phyloP scores from a whole-genome alignment of 2,888 invertebrate genomes.

The Hipparchia sbordonii region DNA sequence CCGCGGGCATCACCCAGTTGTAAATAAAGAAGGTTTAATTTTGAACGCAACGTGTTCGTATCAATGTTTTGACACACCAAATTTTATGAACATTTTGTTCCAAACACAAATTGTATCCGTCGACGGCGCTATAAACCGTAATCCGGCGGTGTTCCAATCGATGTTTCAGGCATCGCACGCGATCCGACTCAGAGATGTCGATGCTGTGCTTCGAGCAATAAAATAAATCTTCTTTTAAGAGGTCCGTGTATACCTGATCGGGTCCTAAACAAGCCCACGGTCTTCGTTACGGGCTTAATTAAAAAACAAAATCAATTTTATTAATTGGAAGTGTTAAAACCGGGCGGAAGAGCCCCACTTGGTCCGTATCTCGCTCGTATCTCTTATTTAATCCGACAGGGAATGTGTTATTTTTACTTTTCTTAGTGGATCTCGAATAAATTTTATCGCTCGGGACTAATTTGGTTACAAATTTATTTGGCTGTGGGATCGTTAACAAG shows the following conservation, averaged over 20 bases:
- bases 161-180: constrained; percentile 55
- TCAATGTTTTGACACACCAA: constrained; percentile 26
- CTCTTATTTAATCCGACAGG: constrained; percentile 81
- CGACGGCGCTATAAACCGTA: constrained; percentile 62
- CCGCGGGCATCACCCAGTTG: not conserved
- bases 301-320: constrained; percentile 83
- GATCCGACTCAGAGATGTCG: constrained; percentile 59
- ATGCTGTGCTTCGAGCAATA: constrained; percentile 76
- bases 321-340: constrained; percentile 83
- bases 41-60: not conserved
- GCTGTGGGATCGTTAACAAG: constrained; percentile 81
- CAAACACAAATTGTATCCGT: constrained; percentile 63
- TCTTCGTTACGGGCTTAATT: constrained; percentile 79
- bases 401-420: constrained; percentile 83
- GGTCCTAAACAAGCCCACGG: constrained; percentile 70
- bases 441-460: constrained; percentile 82
- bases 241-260: constrained; percentile 66
- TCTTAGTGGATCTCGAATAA: constrained; percentile 81
- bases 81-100: constrained; percentile 54
- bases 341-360: constrained; percentile 78
- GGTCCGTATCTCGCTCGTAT: constrained; percentile 76
- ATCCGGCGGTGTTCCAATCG: constrained; percentile 50
- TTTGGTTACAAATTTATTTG: constrained; percentile 84
- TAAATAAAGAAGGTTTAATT: constrained; percentile 3
- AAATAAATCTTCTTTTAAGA: constrained; percentile 80